A percentile compares a stretch with the other conserved stretches of the same genome.
Evolutionary conservation across 2,113 vertebrate genomes (phyloP).

Genomic region (Hydropotes inermis): DNA sequence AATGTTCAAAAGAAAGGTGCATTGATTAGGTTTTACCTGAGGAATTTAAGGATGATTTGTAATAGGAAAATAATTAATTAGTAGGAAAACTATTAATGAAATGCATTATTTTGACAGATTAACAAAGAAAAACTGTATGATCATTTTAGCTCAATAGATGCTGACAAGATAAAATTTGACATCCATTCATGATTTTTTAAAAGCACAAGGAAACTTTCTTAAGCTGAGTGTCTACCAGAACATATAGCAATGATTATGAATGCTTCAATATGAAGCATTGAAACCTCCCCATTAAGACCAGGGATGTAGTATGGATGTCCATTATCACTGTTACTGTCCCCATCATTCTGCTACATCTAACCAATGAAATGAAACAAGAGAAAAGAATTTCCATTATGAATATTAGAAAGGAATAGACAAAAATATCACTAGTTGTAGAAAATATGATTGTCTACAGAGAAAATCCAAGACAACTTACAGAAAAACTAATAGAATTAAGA

Average conservation of each 20-base stretch:
- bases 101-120: neutral
- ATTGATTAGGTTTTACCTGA: neutral
- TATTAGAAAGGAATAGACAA: neutral
- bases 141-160: neutral
- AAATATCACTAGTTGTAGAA: neutral
- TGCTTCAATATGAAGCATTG: neutral
- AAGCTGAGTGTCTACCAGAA: neutral
- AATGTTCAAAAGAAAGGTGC: neutral
- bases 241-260: neutral
- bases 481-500: neutral
- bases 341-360: neutral
- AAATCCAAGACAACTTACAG: neutral
- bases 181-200: neutral
- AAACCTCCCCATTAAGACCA: neutral
- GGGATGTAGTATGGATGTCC: neutral
- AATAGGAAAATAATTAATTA: neutral
- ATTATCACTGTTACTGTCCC: neutral
- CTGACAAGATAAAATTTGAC: neutral
- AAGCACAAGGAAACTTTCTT: neutral
- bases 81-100: neutral
- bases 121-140: neutral
- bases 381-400: neutral
- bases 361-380: neutral
- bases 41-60: neutral
- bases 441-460: neutral